Conservation (phyloP, 2,797 vertebrate genomes). For the Onychomys leucogaster region DNA sequence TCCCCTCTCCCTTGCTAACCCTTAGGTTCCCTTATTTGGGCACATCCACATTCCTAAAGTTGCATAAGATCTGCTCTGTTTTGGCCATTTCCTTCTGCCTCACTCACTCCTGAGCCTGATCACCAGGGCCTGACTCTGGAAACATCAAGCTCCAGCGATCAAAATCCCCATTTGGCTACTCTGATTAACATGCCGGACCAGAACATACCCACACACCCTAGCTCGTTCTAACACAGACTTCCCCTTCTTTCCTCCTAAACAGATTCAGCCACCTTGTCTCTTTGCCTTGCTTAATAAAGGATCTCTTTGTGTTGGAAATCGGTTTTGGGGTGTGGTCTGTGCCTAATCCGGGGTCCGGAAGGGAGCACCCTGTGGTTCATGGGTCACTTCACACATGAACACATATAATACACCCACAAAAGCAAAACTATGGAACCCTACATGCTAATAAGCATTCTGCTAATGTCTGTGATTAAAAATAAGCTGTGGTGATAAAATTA, state of each 20-base stretch:
- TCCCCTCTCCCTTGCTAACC: not conserved
- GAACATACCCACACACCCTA: not conserved
- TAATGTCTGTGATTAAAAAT: not conserved
- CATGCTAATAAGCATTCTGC: not conserved
- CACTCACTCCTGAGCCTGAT: not conserved
- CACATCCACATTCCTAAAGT: not conserved
- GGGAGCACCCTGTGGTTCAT: not conserved
- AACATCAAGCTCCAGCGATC: not conserved
- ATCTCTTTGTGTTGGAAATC: not conserved
- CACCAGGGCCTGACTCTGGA: not conserved
- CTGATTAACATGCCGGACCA: not conserved
- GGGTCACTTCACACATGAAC: not conserved
- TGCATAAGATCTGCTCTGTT: not conserved
- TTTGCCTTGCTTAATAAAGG: not conserved
- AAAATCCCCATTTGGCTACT: not conserved
- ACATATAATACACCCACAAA: not conserved
- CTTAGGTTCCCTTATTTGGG: not conserved
- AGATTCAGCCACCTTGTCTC: not conserved
- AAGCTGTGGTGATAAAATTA: constrained; percentile 6
- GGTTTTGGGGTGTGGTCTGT: not conserved
- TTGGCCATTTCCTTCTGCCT: not conserved
- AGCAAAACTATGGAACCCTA: not conserved
- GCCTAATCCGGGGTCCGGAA: not conserved
- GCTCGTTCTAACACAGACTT: not conserved
- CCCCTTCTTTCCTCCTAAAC: not conserved